phyloP scores from a whole-genome alignment of 2,888 invertebrate genomes.

The Lasiommata megera region DNA sequence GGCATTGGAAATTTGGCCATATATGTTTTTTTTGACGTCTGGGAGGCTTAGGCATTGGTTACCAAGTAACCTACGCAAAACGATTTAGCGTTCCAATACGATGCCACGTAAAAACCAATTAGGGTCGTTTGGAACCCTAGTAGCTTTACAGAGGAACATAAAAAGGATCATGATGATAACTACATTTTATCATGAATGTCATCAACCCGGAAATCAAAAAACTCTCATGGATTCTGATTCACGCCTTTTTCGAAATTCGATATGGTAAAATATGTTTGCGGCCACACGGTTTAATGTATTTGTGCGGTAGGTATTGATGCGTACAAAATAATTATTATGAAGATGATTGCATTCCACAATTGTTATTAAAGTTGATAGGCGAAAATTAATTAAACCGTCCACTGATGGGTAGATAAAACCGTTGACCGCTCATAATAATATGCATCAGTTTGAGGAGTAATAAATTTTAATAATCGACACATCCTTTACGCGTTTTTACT shows the following conservation, averaged over 20 bases:
- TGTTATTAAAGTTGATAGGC: slow-evolving; percentile 14
- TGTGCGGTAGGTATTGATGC: slow-evolving; percentile 43
- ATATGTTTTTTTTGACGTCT: too few species aligned
- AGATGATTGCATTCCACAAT: slow-evolving; percentile 26
- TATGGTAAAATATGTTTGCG: slow-evolving; percentile 44
- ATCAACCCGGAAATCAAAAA: slow-evolving; percentile 20
- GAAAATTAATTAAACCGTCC: slow-evolving; percentile 13
- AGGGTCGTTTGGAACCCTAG: too few species aligned
- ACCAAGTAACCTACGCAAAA: too few species aligned
- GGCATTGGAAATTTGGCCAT: too few species aligned
- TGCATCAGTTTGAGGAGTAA: slow-evolving; percentile 1
- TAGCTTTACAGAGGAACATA: too few species aligned
- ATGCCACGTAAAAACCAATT: too few species aligned
- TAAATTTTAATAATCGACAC: not conserved
- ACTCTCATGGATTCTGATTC: slow-evolving; percentile 36
- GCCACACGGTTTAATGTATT: slow-evolving; percentile 29
- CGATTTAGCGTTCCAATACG: too few species aligned
- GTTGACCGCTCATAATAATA: slow-evolving; percentile 2
- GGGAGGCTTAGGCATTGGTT: too few species aligned
- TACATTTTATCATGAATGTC: slow-evolving; percentile 3
- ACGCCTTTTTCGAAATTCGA: slow-evolving; percentile 52
- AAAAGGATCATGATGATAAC: too few species aligned
- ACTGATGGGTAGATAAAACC: not conserved
- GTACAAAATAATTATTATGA: slow-evolving; percentile 41
- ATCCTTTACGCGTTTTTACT: too few species aligned